These are phyloP conservation scores for Acyrthosiphon pisum DNA, from an alignment of 1,140 invertebrate species.

Conservation along the genomic window DNA sequence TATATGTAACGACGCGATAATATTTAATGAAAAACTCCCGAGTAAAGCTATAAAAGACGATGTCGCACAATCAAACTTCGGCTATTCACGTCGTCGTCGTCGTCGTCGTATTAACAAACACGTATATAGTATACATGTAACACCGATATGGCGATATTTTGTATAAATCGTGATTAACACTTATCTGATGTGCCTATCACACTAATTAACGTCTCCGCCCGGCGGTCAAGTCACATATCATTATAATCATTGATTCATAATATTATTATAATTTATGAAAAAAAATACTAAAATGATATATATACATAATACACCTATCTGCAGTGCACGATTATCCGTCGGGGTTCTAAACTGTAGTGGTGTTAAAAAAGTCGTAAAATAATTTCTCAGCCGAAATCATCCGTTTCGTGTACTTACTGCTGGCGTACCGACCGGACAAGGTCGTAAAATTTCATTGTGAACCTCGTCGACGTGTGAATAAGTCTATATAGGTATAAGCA, in stretches of 20 bases:
- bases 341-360: neutral
- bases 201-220: neutral
- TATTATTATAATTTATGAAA: too few species aligned
- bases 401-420: neutral
- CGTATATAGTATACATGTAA: too few species aligned
- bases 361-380: constrained; percentile 32
- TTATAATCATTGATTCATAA: neutral
- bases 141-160: too few species aligned
- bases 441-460: constrained; percentile 40
- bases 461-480: constrained; percentile 46
- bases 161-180: neutral
- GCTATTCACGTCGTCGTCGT: too few species aligned
- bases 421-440: constrained; percentile 28
- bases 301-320: too few species aligned
- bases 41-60: neutral
- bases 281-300: too few species aligned
- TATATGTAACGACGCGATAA: neutral
- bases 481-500: neutral
- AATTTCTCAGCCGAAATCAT: constrained; percentile 20
- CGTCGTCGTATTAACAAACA: too few species aligned
- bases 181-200: neutral
- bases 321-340: neutral
- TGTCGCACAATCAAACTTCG: neutral
- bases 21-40: neutral
- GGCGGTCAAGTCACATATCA: neutral